These are phyloP conservation scores for Agrenia bidenticulata DNA, from an alignment of 2,888 invertebrate species.

Conservation along the genomic window DNA sequence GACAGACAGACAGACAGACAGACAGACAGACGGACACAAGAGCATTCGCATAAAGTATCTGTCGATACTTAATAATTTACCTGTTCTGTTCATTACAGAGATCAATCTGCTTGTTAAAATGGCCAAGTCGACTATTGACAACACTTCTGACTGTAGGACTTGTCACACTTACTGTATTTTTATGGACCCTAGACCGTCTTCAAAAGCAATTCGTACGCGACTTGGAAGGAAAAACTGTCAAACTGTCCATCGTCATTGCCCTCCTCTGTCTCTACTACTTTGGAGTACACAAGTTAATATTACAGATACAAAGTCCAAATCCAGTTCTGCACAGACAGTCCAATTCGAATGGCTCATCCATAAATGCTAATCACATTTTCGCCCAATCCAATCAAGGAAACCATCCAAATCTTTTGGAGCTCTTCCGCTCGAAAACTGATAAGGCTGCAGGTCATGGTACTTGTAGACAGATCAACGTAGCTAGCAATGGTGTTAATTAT, in stretches of 20 bases:
- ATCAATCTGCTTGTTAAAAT: constrained; percentile 35
- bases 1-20: too few relatives aligned
- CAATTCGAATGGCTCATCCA: not conserved
- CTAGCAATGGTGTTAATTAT: constrained; percentile 39
- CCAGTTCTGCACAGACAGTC: not conserved
- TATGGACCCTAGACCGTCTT: constrained; percentile 39
- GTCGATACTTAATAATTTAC: not conserved
- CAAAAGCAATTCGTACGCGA: constrained; percentile 35
- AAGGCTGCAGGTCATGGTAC: constrained; percentile 12
- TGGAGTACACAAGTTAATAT: constrained; percentile 35
- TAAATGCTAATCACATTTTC: constrained; percentile 20
- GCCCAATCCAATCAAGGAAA: constrained; percentile 34
- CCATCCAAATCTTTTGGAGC: constrained; percentile 31
- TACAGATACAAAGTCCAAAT: constrained; percentile 25
- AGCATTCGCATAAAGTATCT: too few relatives aligned
- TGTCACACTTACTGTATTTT: constrained; percentile 29
- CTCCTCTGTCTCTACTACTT: constrained; percentile 35
- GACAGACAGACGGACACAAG: too few relatives aligned
- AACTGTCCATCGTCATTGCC: constrained; percentile 32
- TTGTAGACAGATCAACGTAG: constrained; percentile 32
- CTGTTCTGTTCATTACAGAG: constrained; percentile 23
- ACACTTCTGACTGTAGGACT: constrained; percentile 39
- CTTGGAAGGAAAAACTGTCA: constrained; percentile 38
- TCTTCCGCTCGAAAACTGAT: constrained; percentile 26
- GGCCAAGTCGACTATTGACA: constrained; percentile 40